phyloP scores from a whole-genome alignment of 2,888 invertebrate genomes.

The Hololepta plana region DNA sequence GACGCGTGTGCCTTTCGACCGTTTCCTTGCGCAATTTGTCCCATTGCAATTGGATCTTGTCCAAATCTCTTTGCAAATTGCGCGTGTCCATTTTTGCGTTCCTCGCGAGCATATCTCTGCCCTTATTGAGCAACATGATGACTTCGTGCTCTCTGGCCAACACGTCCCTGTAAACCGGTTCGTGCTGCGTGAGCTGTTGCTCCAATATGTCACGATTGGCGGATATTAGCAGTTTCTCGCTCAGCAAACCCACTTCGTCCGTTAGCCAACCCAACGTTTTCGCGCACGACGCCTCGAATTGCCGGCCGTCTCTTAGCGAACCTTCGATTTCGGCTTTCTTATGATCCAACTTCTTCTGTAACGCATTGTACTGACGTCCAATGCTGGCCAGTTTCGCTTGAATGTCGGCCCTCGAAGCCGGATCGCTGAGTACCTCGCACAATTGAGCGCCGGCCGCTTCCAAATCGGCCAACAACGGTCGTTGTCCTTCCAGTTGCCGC shows the following conservation, averaged over 20 bases:
- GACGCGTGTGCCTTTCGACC: slow-evolving; percentile 65
- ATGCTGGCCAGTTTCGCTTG: slow-evolving; percentile 72
- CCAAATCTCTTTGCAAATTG: slow-evolving; percentile 58
- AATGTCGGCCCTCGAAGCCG: slow-evolving; percentile 79
- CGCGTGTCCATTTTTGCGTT: slow-evolving; percentile 33
- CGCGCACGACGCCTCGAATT: slow-evolving; percentile 76
- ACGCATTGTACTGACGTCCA: slow-evolving; percentile 71
- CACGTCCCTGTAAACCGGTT: slow-evolving; percentile 77
- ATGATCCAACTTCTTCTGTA: slow-evolving; percentile 79
- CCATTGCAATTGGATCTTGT: slow-evolving; percentile 82
- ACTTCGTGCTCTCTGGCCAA: slow-evolving; percentile 83
- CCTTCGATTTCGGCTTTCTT: slow-evolving; percentile 80
- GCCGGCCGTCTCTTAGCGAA: slow-evolving; percentile 58
- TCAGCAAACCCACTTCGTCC: slow-evolving; percentile 55
- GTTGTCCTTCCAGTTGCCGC: slow-evolving; percentile 72
- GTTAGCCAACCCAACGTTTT: slow-evolving; percentile 82
- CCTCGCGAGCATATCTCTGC: slow-evolving; percentile 44
- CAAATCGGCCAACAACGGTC: slow-evolving; percentile 72
- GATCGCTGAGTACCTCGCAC: slow-evolving; percentile 74
- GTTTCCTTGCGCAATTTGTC: slow-evolving; percentile 78
- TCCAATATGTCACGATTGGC: slow-evolving; percentile 68
- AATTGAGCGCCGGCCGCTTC: slow-evolving; percentile 82
- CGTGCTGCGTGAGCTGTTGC: slow-evolving; percentile 75
- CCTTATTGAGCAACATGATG: slow-evolving; percentile 85
- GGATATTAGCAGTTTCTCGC: slow-evolving; percentile 66